Conservation (phyloP, 2,797 vertebrate species). For the Myotis pilosus region DNA sequence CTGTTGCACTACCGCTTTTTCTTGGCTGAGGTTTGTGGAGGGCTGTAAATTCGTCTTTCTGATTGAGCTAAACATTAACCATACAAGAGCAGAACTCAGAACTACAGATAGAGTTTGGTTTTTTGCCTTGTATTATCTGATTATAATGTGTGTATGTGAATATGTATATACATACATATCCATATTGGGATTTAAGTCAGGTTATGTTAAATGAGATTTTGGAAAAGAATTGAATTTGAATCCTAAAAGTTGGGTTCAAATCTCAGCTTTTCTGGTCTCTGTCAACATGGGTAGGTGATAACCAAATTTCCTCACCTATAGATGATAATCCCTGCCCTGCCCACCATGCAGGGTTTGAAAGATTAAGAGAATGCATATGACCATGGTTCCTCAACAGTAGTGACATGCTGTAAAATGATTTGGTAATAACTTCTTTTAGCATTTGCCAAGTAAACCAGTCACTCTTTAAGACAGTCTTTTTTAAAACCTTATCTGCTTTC, state of each 20-base stretch:
- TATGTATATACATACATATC: neutral
- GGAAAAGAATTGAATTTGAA: slow-evolving; percentile 17
- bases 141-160: neutral
- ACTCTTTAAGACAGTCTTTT: slow-evolving; percentile 2
- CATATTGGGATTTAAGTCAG: neutral
- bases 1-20: neutral
- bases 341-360: neutral
- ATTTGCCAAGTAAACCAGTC: slow-evolving; percentile 14
- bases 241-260: slow-evolving; percentile 33
- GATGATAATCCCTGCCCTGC: neutral
- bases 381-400: neutral
- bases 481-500: slow-evolving; percentile 5
- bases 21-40: neutral
- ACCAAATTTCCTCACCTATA: neutral
- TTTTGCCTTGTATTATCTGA: neutral
- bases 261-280: neutral
- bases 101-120: neutral
- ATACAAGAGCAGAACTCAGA: neutral
- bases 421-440: neutral
- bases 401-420: neutral
- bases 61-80: neutral
- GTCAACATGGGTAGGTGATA: neutral
- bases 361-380: neutral
- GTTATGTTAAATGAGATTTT: slow-evolving; percentile 28
- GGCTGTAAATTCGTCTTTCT: neutral